Percentiles rank a stretch among this genome's conserved stretches.
Conservation (phyloP, 2,888 invertebrate species). For the Troglohyphantes excavatus region DNA sequence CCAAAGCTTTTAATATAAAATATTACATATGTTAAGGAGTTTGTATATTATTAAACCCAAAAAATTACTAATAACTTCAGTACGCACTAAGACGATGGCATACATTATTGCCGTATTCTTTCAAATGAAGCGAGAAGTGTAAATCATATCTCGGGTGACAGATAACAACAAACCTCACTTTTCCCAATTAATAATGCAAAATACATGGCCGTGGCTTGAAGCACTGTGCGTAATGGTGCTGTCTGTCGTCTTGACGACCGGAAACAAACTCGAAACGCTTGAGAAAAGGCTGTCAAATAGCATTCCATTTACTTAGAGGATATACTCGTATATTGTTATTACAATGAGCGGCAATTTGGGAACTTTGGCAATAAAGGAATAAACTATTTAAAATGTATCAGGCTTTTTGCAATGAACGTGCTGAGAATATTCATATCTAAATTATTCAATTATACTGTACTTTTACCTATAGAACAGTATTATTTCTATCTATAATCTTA, state of each 20-base stretch:
- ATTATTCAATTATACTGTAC: no score
- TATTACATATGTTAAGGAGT: no score
- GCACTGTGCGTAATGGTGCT: neutral
- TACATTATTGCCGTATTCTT: neutral
- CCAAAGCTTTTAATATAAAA: no score
- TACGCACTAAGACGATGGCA: neutral
- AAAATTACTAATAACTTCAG: no score
- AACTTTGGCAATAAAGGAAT: no score
- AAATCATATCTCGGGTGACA: neutral
- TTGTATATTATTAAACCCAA: no score
- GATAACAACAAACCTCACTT: neutral
- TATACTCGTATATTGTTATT: neutral
- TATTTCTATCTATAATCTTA: no score
- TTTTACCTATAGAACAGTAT: no score
- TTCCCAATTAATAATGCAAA: conserved; percentile 63
- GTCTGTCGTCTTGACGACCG: conserved; percentile 51
- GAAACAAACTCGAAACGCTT: conserved; percentile 36
- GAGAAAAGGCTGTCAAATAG: neutral
- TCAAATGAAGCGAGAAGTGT: neutral
- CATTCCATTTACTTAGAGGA: neutral
- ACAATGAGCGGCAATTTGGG: neutral
- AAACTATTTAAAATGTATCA: no score
- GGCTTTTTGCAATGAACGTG: no score
- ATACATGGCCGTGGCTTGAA: neutral
- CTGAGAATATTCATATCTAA: no score